Conservation (phyloP, 1,140 invertebrate species). For the Cherax destructor region DNA sequence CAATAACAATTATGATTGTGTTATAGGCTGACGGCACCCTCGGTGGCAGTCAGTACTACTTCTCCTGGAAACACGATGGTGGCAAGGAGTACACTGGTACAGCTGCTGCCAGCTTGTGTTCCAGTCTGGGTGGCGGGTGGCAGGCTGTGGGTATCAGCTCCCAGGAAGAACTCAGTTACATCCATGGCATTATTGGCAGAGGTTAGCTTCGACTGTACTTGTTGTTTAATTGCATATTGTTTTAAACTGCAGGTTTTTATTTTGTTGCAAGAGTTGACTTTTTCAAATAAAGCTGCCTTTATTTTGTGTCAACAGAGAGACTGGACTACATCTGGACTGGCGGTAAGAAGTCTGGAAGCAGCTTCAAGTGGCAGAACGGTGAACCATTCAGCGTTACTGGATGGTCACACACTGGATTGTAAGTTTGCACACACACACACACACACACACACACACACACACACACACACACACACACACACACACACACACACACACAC, state of each 20-base stretch:
- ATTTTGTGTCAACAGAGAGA: not conserved
- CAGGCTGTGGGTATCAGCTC: not conserved
- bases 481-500: no score
- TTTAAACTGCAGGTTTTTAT: no score
- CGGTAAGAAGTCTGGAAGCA: not conserved
- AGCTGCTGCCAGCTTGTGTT: not conserved
- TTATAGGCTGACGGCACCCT: not conserved
- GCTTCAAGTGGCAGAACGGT: constrained; percentile 40
- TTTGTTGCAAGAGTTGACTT: no score
- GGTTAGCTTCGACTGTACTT: not conserved
- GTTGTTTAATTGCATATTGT: no score
- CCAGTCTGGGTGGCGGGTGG: not conserved
- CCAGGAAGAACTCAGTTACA: not conserved
- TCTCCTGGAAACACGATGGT: not conserved
- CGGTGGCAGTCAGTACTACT: not conserved
- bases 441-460: no score
- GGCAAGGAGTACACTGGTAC: not conserved
- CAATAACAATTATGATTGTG: not conserved
- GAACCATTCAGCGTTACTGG: not conserved
- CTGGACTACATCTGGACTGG: not conserved
- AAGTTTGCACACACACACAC: not conserved
- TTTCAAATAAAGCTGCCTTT: not conserved
- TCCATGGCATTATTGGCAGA: not conserved
- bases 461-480: no score
- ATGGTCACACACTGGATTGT: constrained; percentile 65